A percentile compares a stretch with the other conserved stretches of the same genome.
Evolutionary conservation across 2,888 invertebrate genomes (phyloP).

Genomic region (Cecidostiba fungosa): DNA sequence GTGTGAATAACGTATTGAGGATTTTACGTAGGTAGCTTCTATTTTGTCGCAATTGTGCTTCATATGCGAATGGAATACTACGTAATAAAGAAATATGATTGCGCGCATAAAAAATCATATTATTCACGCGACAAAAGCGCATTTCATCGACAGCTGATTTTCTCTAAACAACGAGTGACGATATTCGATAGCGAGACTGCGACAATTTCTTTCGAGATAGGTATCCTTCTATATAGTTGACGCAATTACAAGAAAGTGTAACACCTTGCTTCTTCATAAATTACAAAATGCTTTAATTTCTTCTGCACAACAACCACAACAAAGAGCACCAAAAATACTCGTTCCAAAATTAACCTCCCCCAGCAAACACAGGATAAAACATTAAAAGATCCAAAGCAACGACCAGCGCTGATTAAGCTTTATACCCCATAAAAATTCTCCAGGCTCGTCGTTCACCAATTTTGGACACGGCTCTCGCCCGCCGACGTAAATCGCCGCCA

Average conservation of each 20-base stretch:
- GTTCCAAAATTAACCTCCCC: no score
- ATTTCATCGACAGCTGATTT: background rate
- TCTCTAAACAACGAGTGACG: conserved; percentile 1
- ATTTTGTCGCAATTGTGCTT: background rate
- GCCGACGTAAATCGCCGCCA: no score
- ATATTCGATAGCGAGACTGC: background rate
- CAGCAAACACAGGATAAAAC: no score
- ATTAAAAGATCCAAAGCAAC: no score
- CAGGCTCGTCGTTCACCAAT: no score
- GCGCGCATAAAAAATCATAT: background rate
- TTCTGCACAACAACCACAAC: no score
- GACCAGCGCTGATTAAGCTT: no score
- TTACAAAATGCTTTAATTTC: no score
- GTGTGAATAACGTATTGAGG: background rate
- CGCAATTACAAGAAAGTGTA: background rate
- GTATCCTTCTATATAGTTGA: background rate
- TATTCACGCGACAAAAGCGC: background rate
- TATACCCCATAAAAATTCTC: no score
- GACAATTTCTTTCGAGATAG: background rate
- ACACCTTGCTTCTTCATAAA: background rate
- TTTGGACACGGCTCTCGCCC: no score
- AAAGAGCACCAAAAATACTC: no score
- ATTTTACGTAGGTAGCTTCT: background rate
- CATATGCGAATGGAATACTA: background rate
- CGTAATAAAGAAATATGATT: background rate